Percentiles rank a stretch among this genome's conserved stretches.
These are phyloP conservation scores for Bibio marci DNA, from an alignment of 2,888 invertebrate species.

Conservation along the genomic window DNA sequence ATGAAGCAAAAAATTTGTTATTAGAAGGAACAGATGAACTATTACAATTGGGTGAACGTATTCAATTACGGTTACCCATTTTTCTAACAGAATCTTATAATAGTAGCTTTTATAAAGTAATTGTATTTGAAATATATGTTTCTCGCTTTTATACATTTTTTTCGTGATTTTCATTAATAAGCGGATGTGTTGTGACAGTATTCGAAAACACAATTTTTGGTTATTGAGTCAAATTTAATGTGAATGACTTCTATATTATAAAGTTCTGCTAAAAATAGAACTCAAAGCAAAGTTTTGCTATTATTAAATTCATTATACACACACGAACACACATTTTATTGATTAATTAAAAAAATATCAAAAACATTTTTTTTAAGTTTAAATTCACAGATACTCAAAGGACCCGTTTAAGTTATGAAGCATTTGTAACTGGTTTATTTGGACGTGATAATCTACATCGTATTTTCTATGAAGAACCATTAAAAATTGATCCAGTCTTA, in stretches of 20 bases:
- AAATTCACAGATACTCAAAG: conserved; percentile 62
- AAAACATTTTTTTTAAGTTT: conserved; percentile 35
- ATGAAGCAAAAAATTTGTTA: conserved; percentile 42
- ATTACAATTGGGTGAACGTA: conserved; percentile 50
- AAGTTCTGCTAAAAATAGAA: too few relatives aligned
- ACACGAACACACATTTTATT: too few relatives aligned
- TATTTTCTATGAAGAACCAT: conserved; percentile 46
- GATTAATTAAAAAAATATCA: too few relatives aligned
- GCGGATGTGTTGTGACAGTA: too few relatives aligned
- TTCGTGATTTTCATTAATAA: too few relatives aligned
- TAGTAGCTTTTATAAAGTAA: conserved; percentile 39
- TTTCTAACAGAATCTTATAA: conserved; percentile 43
- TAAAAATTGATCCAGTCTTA: conserved; percentile 44
- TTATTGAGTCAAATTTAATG: too few relatives aligned
- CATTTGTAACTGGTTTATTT: conserved; percentile 61
- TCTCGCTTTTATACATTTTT: too few relatives aligned
- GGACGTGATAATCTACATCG: conserved; percentile 40
- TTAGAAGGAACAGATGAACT: conserved; percentile 65
- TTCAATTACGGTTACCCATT: conserved; percentile 50
- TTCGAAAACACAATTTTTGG: too few relatives aligned
- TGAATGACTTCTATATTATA: too few relatives aligned
- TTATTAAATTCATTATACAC: too few relatives aligned
- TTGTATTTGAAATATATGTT: too few relatives aligned
- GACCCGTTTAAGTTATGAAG: conserved; percentile 53
- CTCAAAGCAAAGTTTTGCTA: too few relatives aligned